These are phyloP conservation scores for Carassius gibelio DNA, from an alignment of 2,113 vertebrate genomes.

Conservation along the genomic window DNA sequence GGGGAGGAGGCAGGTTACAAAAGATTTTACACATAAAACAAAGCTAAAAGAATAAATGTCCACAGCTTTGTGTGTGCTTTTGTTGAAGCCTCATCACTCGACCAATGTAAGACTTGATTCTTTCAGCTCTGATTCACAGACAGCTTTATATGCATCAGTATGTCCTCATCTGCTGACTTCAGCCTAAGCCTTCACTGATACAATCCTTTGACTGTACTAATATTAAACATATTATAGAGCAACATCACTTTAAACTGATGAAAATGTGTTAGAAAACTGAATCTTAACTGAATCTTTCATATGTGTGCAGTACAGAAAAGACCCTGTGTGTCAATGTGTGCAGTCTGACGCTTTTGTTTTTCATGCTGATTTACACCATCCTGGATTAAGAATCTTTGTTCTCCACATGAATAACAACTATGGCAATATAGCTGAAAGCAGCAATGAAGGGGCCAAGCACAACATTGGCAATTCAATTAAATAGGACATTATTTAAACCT, in stretches of 20 bases:
- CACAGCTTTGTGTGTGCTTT: neutral
- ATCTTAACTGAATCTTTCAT: neutral
- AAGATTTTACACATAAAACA: neutral
- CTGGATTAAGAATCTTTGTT: slow-evolving; percentile 74
- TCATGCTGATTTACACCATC: neutral
- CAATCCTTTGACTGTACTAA: neutral
- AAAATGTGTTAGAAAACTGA: neutral
- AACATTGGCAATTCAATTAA: neutral
- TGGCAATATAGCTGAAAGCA: slow-evolving; percentile 47
- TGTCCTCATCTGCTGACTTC: neutral
- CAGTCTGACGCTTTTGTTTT: neutral
- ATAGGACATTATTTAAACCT: neutral
- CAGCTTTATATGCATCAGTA: neutral
- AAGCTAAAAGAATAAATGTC: neutral
- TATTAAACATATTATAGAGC: neutral
- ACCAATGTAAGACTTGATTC: neutral
- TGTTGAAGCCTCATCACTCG: neutral
- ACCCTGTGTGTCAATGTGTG: neutral
- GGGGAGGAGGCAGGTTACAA: neutral
- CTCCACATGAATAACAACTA: slow-evolving; percentile 62
- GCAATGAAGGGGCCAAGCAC: slow-evolving; percentile 25
- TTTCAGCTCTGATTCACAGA: too few species aligned
- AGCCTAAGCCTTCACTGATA: neutral
- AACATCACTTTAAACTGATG: neutral
- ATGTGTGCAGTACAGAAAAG: neutral